Evolutionary conservation across 2,113 vertebrate species (phyloP).

Genomic region (Malurus alboscapulatus): DNA sequence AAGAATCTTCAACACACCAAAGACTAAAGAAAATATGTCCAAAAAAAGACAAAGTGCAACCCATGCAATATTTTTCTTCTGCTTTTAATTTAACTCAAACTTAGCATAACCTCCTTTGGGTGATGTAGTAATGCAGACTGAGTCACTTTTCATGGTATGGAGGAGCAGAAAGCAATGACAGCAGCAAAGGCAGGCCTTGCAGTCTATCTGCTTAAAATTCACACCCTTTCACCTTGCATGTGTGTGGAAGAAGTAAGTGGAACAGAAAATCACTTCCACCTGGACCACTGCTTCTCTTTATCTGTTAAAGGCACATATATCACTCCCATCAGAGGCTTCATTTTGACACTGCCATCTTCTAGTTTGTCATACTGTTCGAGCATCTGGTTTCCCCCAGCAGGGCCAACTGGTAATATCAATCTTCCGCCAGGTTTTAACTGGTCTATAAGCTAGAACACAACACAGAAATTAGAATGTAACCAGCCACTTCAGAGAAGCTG

Average conservation of each 20-base stretch:
- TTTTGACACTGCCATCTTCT: constrained; percentile 97
- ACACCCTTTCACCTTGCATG: constrained; percentile 95
- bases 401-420: constrained; percentile 95
- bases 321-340: constrained; percentile 99
- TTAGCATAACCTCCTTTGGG: constrained; percentile 49
- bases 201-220: constrained; percentile 86
- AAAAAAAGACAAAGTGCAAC: constrained; percentile 68
- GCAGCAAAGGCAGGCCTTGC: constrained; percentile 81
- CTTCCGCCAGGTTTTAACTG: constrained; percentile 97
- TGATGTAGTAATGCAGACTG: constrained; percentile 65
- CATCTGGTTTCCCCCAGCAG: constrained; percentile 98
- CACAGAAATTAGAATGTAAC: constrained; percentile 54
- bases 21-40: constrained; percentile 31
- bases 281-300: constrained; percentile 99
- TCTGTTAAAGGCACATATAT: constrained; percentile 99
- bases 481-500: constrained; percentile 17
- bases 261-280: constrained; percentile 99
- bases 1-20: constrained; percentile 1
- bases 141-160: constrained; percentile 78
- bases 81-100: constrained; percentile 67
- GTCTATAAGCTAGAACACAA: constrained; percentile 89
- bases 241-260: constrained; percentile 85
- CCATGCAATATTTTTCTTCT: constrained; percentile 69
- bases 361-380: constrained; percentile 98
- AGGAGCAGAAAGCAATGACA: constrained; percentile 82